A percentile compares a stretch with the other conserved stretches of the same genome.
Conservation (phyloP, 2,113 vertebrate genomes). For the Cololabis saira region DNA sequence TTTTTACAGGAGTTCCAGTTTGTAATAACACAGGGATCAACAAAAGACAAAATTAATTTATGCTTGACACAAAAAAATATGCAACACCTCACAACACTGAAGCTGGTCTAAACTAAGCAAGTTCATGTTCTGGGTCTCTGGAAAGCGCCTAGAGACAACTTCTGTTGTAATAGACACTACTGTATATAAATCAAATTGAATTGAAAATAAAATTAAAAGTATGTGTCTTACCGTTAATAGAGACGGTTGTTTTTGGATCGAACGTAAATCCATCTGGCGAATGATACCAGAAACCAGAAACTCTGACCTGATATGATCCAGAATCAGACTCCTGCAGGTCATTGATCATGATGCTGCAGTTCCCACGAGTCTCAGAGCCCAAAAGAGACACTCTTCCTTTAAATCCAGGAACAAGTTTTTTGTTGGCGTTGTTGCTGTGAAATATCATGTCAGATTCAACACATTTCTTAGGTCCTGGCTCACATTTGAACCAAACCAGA, state of each 20-base stretch:
- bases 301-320: conserved; percentile 55
- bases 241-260: not conserved
- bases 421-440: not conserved
- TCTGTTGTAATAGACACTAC: too few relatives aligned
- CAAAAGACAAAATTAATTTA: too few relatives aligned
- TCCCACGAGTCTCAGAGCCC: conserved; percentile 16
- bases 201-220: too few relatives aligned
- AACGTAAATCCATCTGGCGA: conserved; percentile 25
- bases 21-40: too few relatives aligned
- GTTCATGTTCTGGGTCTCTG: too few relatives aligned
- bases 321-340: conserved; percentile 49
- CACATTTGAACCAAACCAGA: conserved; percentile 62
- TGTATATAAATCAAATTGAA: too few relatives aligned
- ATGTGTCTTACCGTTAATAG: conserved; percentile 49
- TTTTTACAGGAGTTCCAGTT: too few relatives aligned
- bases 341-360: conserved; percentile 64
- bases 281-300: fast-evolving
- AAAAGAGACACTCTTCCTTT: conserved; percentile 36
- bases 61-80: too few relatives aligned
- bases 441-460: conserved; percentile 8
- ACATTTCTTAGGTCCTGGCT: fast-evolving
- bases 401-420: not conserved
- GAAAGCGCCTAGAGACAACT: too few relatives aligned
- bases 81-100: too few relatives aligned
- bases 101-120: too few relatives aligned